Evolutionary conservation across 2,888 invertebrate species (phyloP).

Genomic region (Meandrusa payeni): DNA sequence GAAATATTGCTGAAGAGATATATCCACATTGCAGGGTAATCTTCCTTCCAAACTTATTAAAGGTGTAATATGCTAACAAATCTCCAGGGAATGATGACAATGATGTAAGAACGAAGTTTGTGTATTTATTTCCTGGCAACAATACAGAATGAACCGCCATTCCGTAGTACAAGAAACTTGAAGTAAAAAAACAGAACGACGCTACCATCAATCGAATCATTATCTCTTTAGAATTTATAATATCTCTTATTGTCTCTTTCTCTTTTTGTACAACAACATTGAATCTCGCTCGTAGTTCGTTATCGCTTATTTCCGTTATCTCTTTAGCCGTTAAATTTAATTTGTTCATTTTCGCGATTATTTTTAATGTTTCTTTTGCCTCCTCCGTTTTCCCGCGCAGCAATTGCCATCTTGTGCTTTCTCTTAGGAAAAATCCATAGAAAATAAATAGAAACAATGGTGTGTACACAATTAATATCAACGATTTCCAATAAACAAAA

Average conservation of each 20-base stretch:
- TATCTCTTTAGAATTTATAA: slow-evolving; percentile 55
- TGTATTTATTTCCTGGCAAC: slow-evolving; percentile 62
- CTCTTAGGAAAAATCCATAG: slow-evolving; percentile 48
- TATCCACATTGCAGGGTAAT: slow-evolving; percentile 56
- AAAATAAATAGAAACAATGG: slow-evolving; percentile 50
- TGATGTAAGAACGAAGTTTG: slow-evolving; percentile 55
- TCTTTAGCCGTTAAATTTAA: slow-evolving; percentile 43
- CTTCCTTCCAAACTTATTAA: slow-evolving; percentile 55
- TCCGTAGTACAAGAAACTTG: slow-evolving; percentile 63
- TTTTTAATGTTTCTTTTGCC: slow-evolving; percentile 50
- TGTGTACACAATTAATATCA: slow-evolving; percentile 49
- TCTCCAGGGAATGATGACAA: slow-evolving; percentile 62
- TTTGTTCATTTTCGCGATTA: slow-evolving; percentile 49
- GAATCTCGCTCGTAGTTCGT: slow-evolving; percentile 47
- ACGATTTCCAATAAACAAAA: slow-evolving; percentile 56
- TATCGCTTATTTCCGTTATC: slow-evolving; percentile 46
- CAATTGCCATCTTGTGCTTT: slow-evolving; percentile 64
- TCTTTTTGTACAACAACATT: slow-evolving; percentile 52
- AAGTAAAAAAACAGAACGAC: slow-evolving; percentile 57
- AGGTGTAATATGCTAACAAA: slow-evolving; percentile 49
- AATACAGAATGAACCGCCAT: slow-evolving; percentile 53
- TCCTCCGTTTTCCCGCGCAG: slow-evolving; percentile 49
- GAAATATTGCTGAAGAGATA: slow-evolving; percentile 45
- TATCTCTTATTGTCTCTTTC: slow-evolving; percentile 51
- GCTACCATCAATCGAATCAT: slow-evolving; percentile 52